Conservation (phyloP, 2,888 invertebrate species). For the Raillietiella orientalis region DNA sequence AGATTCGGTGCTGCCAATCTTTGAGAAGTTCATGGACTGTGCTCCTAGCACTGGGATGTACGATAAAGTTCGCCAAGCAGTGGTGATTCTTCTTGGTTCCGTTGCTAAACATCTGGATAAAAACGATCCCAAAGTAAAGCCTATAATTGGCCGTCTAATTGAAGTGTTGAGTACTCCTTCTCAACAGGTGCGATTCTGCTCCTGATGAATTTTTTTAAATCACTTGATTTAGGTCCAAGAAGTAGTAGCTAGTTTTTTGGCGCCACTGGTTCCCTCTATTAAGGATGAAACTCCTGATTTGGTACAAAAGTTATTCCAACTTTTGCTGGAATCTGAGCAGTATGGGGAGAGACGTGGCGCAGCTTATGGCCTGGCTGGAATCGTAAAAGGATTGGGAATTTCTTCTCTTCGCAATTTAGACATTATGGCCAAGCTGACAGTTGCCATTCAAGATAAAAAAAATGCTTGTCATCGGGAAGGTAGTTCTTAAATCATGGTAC, state of each 20-base stretch:
- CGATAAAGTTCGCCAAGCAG: constrained; percentile 78
- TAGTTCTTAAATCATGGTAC: constrained; percentile 9
- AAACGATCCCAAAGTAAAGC: constrained; percentile 55
- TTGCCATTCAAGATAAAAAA: constrained; percentile 86
- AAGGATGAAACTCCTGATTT: constrained; percentile 67
- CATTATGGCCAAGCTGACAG: constrained; percentile 71
- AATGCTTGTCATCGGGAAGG: constrained; percentile 77
- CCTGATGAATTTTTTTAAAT: neutral
- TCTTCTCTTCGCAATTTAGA: constrained; percentile 74
- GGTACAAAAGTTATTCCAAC: constrained; percentile 46
- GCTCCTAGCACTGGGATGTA: constrained; percentile 64
- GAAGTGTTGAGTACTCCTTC: constrained; percentile 82
- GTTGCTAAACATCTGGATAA: constrained; percentile 82
- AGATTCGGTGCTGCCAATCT: constrained; percentile 47
- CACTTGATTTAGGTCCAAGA: constrained; percentile 41
- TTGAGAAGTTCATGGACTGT: constrained; percentile 70
- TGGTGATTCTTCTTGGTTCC: constrained; percentile 87
- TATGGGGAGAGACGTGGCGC: constrained; percentile 72
- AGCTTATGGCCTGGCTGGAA: constrained; percentile 81
- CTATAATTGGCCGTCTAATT: constrained; percentile 68
- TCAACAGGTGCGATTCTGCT: constrained; percentile 30
- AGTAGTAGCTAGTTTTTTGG: constrained; percentile 81
- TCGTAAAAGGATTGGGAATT: constrained; percentile 86
- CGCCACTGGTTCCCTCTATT: constrained; percentile 67
- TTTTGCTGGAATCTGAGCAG: constrained; percentile 29